Percentiles rank a stretch among this genome's conserved stretches.
phyloP scores from a whole-genome alignment of 2,888 invertebrate genomes.

The Polymixis flavicincta region DNA sequence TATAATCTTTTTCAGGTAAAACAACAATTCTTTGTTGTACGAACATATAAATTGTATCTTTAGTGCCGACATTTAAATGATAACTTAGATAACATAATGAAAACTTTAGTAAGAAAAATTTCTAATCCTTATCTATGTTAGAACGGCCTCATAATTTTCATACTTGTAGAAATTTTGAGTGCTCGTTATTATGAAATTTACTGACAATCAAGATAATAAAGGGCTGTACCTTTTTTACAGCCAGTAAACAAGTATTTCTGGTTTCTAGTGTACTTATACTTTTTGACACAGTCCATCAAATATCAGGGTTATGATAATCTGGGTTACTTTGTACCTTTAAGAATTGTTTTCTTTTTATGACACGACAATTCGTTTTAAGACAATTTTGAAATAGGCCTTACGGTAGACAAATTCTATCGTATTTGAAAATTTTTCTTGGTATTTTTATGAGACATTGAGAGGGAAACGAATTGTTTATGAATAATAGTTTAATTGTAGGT shows the following conservation, averaged over 20 bases:
- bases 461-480: not conserved
- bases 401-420: not conserved
- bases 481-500: not conserved
- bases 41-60: not conserved
- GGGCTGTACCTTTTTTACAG: not conserved
- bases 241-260: conserved; percentile 9
- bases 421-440: not conserved
- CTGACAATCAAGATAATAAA: conserved; percentile 24
- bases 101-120: not conserved
- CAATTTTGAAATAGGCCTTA: not conserved
- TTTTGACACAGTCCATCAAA: not conserved
- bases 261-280: conserved; percentile 6
- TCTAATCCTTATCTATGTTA: not conserved
- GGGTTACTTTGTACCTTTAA: not conserved
- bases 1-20: not conserved
- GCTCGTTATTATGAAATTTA: not conserved
- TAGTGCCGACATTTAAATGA: not conserved
- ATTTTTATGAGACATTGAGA: not conserved
- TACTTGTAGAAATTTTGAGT: not conserved
- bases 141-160: not conserved
- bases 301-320: not conserved
- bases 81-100: not conserved
- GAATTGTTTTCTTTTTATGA: conserved; percentile 6
- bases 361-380: not conserved
- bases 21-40: not conserved